phyloP scores from a whole-genome alignment of 2,888 invertebrate species.

The Protophormia terraenovae region DNA sequence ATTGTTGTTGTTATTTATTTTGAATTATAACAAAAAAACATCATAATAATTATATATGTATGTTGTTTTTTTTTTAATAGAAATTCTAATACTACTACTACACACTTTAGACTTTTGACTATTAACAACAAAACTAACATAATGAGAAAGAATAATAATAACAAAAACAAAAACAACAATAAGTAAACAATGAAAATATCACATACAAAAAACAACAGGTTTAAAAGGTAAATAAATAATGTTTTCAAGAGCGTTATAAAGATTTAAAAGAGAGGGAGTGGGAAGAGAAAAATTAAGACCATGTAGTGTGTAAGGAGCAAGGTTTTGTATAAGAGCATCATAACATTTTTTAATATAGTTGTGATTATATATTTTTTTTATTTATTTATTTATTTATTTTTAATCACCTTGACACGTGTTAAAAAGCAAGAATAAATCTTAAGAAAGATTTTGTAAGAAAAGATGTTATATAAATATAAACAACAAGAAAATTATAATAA shows the following conservation, averaged over 20 bases:
- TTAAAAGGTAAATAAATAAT: no score
- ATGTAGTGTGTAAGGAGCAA: background rate
- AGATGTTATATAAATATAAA: slow-evolving; percentile 6
- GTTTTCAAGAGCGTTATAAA: no score
- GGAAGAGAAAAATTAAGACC: no score
- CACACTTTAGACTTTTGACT: no score
- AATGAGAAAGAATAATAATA: no score
- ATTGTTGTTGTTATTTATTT: background rate
- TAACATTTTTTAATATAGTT: no score
- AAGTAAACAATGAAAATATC: no score
- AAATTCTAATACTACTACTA: no score
- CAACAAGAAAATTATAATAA: background rate
- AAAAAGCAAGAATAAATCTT: background rate
- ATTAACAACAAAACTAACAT: no score
- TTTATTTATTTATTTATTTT: slow-evolving; percentile 29
- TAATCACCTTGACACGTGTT: slow-evolving; percentile 45
- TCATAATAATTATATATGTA: background rate
- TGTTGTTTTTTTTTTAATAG: background rate
- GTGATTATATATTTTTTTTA: slow-evolving; percentile 8
- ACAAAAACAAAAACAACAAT: no score
- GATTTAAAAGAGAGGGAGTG: no score
- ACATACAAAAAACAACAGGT: no score
- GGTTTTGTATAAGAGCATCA: background rate
- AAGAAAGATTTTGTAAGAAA: background rate
- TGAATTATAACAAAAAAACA: background rate